phyloP scores from a whole-genome alignment of 2,113 vertebrate genomes.

The Cervus canadensis region DNA sequence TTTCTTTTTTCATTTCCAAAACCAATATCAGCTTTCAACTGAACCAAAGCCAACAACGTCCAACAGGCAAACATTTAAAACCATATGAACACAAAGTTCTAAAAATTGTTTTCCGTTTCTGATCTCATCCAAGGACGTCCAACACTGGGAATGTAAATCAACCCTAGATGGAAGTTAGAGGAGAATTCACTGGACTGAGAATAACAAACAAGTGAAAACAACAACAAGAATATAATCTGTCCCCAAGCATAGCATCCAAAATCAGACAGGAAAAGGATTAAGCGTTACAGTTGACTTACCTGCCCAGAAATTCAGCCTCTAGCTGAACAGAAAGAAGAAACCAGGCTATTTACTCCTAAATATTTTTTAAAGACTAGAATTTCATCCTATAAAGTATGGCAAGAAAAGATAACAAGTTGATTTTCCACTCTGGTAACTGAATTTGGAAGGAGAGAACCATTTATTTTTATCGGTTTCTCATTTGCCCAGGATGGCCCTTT shows the following conservation, averaged over 20 bases:
- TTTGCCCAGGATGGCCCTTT: background rate
- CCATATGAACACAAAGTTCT: background rate
- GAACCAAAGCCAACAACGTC: background rate
- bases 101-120: background rate
- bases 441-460: slow-evolving; percentile 29
- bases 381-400: slow-evolving; percentile 48
- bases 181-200: slow-evolving; percentile 33
- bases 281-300: slow-evolving; percentile 46
- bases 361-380: slow-evolving; percentile 46
- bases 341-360: background rate
- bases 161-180: background rate
- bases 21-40: background rate
- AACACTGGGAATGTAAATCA: background rate
- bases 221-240: slow-evolving; percentile 28
- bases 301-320: slow-evolving; percentile 22
- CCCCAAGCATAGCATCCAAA: background rate
- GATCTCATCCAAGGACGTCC: slow-evolving; percentile 22
- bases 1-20: background rate
- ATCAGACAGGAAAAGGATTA: slow-evolving; percentile 39
- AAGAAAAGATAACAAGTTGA: slow-evolving; percentile 64
- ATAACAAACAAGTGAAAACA: slow-evolving; percentile 13
- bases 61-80: background rate
- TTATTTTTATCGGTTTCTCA: slow-evolving; percentile 26
- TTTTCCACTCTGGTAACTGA: slow-evolving; percentile 60
- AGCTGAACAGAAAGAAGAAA: background rate